Conservation (phyloP, 2,113 vertebrate species). For the Cisticola juncidis region DNA sequence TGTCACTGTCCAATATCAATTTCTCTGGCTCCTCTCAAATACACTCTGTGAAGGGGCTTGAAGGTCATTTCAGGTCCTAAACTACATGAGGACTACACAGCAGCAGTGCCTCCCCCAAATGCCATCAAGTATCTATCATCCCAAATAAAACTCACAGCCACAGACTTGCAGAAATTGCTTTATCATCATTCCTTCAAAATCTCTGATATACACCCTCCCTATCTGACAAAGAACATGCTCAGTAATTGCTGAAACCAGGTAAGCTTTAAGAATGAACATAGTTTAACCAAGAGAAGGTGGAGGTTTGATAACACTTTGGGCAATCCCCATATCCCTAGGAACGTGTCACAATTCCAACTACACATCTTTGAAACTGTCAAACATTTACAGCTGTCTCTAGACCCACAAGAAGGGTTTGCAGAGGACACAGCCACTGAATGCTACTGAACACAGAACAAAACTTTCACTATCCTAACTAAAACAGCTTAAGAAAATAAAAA, state of each 20-base stretch:
- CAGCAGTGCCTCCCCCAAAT: background rate
- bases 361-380: background rate
- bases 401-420: background rate
- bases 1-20: rapidly evolving
- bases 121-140: background rate
- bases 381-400: background rate
- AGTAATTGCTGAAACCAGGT: background rate
- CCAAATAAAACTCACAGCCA: background rate
- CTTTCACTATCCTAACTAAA: background rate
- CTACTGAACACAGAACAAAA: background rate
- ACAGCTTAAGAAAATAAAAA: background rate
- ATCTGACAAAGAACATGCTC: background rate
- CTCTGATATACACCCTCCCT: background rate
- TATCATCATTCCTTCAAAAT: background rate
- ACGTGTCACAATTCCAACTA: background rate
- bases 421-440: background rate
- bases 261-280: background rate
- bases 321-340: background rate
- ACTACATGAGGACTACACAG: background rate
- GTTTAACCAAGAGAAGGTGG: background rate
- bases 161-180: background rate
- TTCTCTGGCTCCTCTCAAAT: background rate
- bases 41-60: rapidly evolving
- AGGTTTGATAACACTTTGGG: background rate
- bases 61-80: background rate